Evolutionary conservation across 1,140 invertebrate species (phyloP).

Genomic region (Aphelinus atriplicis): DNA sequence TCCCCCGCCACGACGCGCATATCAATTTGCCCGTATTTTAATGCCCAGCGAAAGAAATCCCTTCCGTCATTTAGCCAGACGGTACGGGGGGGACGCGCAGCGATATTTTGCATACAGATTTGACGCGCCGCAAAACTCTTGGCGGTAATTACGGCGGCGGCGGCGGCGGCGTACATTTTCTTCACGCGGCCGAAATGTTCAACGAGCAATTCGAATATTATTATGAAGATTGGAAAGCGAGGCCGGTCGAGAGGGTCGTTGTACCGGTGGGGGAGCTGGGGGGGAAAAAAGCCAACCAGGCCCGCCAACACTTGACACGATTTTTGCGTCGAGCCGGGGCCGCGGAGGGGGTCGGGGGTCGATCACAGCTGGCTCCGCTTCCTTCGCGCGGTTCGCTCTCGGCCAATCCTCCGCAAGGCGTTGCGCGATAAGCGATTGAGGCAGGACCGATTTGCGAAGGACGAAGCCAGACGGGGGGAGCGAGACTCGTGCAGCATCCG

Average conservation of each 20-base stretch:
- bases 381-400: neutral
- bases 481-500: neutral
- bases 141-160: conserved; percentile 9
- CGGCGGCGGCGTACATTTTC: neutral
- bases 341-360: neutral
- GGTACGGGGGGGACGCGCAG: neutral
- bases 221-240: too few species aligned
- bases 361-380: neutral
- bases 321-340: conserved; percentile 29
- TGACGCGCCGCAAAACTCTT: neutral
- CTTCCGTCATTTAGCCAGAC: neutral
- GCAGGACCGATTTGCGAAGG: conserved; percentile 30
- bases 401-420: conserved; percentile 13
- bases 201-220: neutral
- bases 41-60: conserved; percentile 22
- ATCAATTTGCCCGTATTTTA: conserved; percentile 27
- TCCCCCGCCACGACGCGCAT: neutral
- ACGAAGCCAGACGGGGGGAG: neutral
- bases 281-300: conserved; percentile 32
- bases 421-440: conserved; percentile 31
- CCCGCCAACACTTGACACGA: conserved; percentile 36
- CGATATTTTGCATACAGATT: conserved; percentile 31
- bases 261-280: neutral
- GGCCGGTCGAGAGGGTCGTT: too few species aligned
- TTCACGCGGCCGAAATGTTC: neutral